These are phyloP conservation scores for Diglossa cyanea DNA, from an alignment of 2,797 vertebrate species.

Conservation along the genomic window DNA sequence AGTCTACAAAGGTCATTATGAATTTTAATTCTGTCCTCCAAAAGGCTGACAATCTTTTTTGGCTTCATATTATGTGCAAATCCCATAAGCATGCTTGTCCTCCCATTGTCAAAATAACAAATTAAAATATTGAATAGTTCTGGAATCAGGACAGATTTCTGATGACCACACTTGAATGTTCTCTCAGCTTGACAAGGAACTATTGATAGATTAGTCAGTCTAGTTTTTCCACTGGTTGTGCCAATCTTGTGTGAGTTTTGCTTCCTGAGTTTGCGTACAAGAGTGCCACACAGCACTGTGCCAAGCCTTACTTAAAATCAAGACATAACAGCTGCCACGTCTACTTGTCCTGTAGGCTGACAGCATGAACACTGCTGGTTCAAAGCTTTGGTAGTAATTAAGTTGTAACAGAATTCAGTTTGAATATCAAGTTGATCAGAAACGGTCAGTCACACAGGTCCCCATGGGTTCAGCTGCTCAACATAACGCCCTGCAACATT, in stretches of 20 bases:
- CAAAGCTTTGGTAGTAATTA: background rate
- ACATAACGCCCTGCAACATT: background rate
- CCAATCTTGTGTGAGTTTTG: background rate
- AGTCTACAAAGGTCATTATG: background rate
- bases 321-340: background rate
- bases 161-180: constrained; percentile 7
- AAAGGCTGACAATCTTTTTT: background rate
- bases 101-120: constrained; percentile 27
- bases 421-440: background rate
- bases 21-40: background rate
- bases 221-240: background rate
- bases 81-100: background rate
- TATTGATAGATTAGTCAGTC: constrained; percentile 1
- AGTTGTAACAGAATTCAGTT: background rate
- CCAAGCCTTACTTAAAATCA: background rate
- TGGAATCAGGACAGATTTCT: constrained; percentile 25
- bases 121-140: background rate
- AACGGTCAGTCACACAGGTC: background rate
- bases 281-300: background rate
- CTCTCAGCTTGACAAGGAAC: constrained; percentile 11
- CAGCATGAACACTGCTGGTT: background rate
- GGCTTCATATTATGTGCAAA: background rate
- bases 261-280: background rate
- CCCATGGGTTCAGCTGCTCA: background rate
- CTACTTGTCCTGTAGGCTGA: background rate